Evolutionary conservation across 1,140 invertebrate species (phyloP).

Genomic region (Brachionus koreanus): DNA sequence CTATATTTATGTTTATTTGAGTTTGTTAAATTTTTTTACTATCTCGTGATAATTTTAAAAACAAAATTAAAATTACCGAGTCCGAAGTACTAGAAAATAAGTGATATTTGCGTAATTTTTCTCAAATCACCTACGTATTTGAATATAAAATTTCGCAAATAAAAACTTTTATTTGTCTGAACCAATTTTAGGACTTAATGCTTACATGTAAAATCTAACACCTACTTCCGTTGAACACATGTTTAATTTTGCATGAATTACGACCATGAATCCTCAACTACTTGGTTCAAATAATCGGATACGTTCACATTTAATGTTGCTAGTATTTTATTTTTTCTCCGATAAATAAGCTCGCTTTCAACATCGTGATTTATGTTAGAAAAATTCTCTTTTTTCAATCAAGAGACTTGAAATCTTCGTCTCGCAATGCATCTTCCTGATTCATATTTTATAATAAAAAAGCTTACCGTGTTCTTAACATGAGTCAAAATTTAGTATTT

Average conservation of each 20-base stretch:
- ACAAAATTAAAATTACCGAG: not conserved
- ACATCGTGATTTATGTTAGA: not conserved
- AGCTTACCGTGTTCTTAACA: not conserved
- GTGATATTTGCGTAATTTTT: not conserved
- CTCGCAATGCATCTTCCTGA: not conserved
- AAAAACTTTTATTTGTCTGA: not conserved
- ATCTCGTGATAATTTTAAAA: not conserved
- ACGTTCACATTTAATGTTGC: no score
- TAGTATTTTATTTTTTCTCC: not conserved
- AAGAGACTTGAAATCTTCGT: not conserved
- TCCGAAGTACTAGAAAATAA: not conserved
- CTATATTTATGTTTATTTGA: no score
- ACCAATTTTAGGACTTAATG: not conserved
- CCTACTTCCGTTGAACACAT: not conserved
- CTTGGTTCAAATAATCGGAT: no score
- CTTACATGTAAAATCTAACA: not conserved
- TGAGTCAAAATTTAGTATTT: constrained; percentile 4
- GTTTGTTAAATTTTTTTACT: not conserved
- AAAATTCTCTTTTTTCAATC: not conserved
- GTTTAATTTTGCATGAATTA: not conserved
- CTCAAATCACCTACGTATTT: not conserved
- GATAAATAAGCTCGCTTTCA: not conserved
- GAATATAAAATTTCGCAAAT: not conserved
- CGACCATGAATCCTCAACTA: not conserved
- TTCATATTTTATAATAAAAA: not conserved